Conservation (phyloP, 1,140 invertebrate species). For the Eciton burchellii region DNA sequence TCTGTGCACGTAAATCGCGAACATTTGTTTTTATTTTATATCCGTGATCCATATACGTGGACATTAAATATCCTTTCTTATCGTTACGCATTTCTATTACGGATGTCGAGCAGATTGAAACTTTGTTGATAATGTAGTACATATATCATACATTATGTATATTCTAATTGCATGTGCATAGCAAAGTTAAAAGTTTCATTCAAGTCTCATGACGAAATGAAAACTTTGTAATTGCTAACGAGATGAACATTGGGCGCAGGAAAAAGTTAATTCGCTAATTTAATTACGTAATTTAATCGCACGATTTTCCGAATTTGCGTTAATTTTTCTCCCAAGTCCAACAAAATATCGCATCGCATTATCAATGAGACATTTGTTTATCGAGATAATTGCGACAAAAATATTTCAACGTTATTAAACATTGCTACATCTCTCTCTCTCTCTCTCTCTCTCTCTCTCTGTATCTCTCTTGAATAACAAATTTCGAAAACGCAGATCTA, state of each 20-base stretch:
- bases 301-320: neutral
- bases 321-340: neutral
- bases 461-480: too few species aligned
- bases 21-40: too few species aligned
- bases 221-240: neutral
- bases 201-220: neutral
- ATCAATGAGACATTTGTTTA: constrained; percentile 4
- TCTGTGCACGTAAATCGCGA: neutral
- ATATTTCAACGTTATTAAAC: neutral
- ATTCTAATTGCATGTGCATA: neutral
- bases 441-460: too few species aligned
- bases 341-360: neutral
- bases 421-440: neutral
- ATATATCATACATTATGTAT: too few species aligned
- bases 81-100: constrained; percentile 32
- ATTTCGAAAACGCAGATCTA: too few species aligned
- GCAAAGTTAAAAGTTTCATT: neutral
- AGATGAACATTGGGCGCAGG: neutral
- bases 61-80: neutral
- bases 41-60: too few species aligned
- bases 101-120: neutral
- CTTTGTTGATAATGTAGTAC: neutral
- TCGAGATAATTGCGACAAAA: neutral
- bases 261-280: neutral
- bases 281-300: neutral